Percentiles rank a stretch among this genome's conserved stretches.
phyloP scores from a whole-genome alignment of 2,797 vertebrate species.

The Eulemur mongoz region DNA sequence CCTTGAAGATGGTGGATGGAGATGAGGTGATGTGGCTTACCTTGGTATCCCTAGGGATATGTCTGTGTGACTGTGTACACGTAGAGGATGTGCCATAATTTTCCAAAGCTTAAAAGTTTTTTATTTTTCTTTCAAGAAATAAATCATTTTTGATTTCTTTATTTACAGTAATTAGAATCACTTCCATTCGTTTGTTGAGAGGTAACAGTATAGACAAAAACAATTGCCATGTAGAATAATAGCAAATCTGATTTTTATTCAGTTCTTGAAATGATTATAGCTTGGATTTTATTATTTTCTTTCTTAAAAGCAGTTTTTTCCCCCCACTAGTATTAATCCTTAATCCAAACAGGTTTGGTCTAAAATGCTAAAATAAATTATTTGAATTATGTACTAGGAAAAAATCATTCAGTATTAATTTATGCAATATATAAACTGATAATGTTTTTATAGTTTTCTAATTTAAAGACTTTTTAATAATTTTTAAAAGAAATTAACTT shows the following conservation, averaged over 20 bases:
- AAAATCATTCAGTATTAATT: background rate
- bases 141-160: background rate
- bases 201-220: background rate
- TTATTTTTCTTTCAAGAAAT: constrained; percentile 19
- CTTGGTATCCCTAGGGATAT: background rate
- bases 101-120: background rate
- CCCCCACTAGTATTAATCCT: background rate
- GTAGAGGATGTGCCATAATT: background rate
- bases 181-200: background rate
- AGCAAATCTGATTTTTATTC: background rate
- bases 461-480: constrained; percentile 8
- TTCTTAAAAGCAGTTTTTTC: constrained; percentile 28
- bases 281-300: constrained; percentile 15
- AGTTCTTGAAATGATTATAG: background rate
- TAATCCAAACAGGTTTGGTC: background rate
- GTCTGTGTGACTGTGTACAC: background rate
- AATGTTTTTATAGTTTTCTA: background rate
- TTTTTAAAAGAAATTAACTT: background rate
- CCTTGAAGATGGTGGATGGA: background rate
- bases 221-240: background rate
- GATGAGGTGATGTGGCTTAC: background rate
- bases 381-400: background rate
- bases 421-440: background rate
- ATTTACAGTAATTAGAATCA: background rate
- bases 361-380: constrained; percentile 31